Base-by-base conservation (phyloP, 2,888 invertebrate species). In the Eumerus sabulonum region DNA sequence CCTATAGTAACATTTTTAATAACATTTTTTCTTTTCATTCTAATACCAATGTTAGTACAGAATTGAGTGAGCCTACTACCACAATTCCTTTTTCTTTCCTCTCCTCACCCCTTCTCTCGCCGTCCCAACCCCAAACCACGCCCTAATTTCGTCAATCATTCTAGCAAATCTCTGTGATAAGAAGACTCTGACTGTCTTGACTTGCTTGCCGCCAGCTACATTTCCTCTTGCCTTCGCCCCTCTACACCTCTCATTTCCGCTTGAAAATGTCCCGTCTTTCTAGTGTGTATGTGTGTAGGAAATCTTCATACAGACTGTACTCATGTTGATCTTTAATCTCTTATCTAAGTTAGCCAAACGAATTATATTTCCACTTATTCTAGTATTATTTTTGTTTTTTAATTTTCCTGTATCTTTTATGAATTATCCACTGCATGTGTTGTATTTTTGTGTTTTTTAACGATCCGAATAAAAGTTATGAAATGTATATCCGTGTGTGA, bases 301-400 rank as follows among this genome's bases (percentile, higher is more conserved):
- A 74, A 56, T 74, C 70, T 74, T 64, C 54, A 68, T 70, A 60
- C 74, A 79, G 79, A 70, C 79, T 79, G 79, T 70, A 73, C 74
- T 74, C 67, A 68, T 73, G 67, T 73, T 48, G n/a, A n/a, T n/a
- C 27, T 27, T 4, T 27, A 79, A 73, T 53, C 77, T 68, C 62
- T 73, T 74, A 74, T 79, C 79, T 79, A 64, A 79, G 74, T 56
- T 64, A 79, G 74, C 45, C 19, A 60, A 74, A 50, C 38, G 18
- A 48, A 64, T 68, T 45, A 62, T 63, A 40, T 45, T 73, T 67
- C 35, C 57, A 57, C 63, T 59, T 70, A 68, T 57, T 79, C 63
- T 64, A 79, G 68, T 73, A 11, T 59, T 9, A 67, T 63, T 50
- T 67, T 51, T 45, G 27, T n/a, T 40, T 40, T 40, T 40, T 40